Percentiles rank a stretch among this genome's conserved stretches.
phyloP scores from a whole-genome alignment of 2,113 vertebrate species.

The Glaucidium brasilianum region DNA sequence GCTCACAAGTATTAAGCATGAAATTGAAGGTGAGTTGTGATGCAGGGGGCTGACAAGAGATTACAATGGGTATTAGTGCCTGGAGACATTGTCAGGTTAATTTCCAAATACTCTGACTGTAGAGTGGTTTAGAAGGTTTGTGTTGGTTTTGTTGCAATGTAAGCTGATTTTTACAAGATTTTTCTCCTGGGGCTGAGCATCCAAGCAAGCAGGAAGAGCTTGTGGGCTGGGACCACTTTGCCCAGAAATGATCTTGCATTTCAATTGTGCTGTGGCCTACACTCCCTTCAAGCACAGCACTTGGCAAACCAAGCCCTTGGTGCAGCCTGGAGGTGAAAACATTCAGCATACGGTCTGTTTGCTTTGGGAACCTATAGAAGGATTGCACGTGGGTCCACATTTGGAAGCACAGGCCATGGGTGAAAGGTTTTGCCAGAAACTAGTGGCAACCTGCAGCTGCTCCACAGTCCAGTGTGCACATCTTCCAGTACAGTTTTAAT shows the following conservation, averaged over 20 bases:
- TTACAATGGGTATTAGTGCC: not conserved
- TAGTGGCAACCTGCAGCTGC: not conserved
- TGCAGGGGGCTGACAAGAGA: fast-evolving
- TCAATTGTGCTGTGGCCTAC: not conserved
- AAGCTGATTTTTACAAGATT: not conserved
- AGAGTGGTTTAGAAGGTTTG: not conserved
- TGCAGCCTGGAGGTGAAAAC: fast-evolving
- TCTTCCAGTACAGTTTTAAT: not conserved
- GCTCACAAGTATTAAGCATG: not conserved
- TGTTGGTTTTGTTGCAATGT: not conserved
- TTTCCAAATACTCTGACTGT: not conserved
- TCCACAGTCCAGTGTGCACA: not conserved
- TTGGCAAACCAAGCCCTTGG: not conserved
- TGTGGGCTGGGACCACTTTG: fast-evolving
- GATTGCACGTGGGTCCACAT: fast-evolving
- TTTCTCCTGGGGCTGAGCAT: not conserved
- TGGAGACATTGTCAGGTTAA: not conserved
- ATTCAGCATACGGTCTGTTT: fast-evolving
- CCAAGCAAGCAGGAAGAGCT: fast-evolving
- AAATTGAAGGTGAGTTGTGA: not conserved
- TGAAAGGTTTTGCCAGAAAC: fast-evolving
- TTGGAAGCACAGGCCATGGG: not conserved
- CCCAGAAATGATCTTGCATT: not conserved
- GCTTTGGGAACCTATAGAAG: not conserved
- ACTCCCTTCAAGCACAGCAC: fast-evolving